phyloP scores from a whole-genome alignment of 2,797 vertebrate species.

The Pipistrellus kuhlii region DNA sequence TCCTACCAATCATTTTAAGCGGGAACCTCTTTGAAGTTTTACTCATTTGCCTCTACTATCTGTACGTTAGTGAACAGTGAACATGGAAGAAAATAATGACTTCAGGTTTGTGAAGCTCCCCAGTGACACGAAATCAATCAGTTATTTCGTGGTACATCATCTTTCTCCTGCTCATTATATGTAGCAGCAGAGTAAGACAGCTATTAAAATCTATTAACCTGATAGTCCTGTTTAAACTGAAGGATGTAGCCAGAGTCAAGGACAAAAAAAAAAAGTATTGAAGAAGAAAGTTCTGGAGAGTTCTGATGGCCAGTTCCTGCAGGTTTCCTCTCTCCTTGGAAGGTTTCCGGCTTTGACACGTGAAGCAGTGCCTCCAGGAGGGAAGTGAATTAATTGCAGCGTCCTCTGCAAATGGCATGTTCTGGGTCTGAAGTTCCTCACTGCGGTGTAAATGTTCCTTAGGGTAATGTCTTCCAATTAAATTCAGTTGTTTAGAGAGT shows the following conservation, averaged over 20 bases:
- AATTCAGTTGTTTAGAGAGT: slow-evolving; percentile 73
- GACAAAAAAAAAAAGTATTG: neutral
- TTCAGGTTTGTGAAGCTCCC: slow-evolving; percentile 31
- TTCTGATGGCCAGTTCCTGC: slow-evolving; percentile 48
- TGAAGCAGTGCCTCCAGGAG: slow-evolving; percentile 60
- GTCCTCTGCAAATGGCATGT: slow-evolving; percentile 22
- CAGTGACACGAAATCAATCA: slow-evolving; percentile 70
- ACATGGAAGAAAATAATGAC: slow-evolving; percentile 62
- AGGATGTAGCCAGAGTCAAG: neutral
- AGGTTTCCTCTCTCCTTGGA: neutral
- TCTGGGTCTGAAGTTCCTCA: slow-evolving; percentile 33
- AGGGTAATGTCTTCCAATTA: slow-evolving; percentile 66
- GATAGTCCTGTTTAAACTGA: slow-evolving; percentile 59
- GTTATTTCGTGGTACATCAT: neutral
- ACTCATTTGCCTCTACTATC: neutral
- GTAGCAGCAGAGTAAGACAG: slow-evolving; percentile 10
- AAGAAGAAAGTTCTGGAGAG: neutral
- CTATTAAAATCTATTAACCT: slow-evolving; percentile 74
- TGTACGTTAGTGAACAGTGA: slow-evolving; percentile 38
- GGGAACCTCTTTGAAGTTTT: slow-evolving; percentile 58
- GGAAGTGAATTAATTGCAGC: slow-evolving; percentile 65
- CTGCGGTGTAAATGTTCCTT: slow-evolving; percentile 49
- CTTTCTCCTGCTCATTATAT: slow-evolving; percentile 66
- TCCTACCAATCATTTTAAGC: neutral
- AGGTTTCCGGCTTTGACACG: slow-evolving; percentile 32